Evolutionary conservation across 2,888 invertebrate species (phyloP).

Genomic region (Luperina nickerlii): DNA sequence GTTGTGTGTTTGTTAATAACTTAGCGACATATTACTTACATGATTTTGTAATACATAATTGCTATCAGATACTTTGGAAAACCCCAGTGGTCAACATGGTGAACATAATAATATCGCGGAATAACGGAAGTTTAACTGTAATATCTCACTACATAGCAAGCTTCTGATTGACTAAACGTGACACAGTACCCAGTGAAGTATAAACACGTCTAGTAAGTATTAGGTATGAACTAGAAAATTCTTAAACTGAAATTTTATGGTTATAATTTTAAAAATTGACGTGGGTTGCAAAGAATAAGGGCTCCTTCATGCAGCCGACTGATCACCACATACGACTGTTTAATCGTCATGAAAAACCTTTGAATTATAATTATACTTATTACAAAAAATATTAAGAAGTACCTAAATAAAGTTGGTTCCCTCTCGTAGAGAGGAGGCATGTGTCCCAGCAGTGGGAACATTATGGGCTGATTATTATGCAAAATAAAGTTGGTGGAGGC

Average conservation of each 20-base stretch:
- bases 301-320: no score
- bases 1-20: not conserved
- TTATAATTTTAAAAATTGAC: no score
- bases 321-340: not conserved
- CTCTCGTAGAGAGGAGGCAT: no score
- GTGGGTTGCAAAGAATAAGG: no score
- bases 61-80: constrained; percentile 35
- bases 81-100: constrained; percentile 5
- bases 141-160: not conserved
- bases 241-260: no score
- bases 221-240: not conserved
- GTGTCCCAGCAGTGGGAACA: no score
- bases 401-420: no score
- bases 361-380: not conserved
- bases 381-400: not conserved
- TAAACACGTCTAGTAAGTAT: not conserved
- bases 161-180: not conserved
- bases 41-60: constrained; percentile 12
- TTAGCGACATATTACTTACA: not conserved
- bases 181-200: not conserved
- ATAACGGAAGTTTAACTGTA: constrained; percentile 21
- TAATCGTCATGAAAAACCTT: not conserved
- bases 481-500: not conserved
- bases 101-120: constrained; percentile 16
- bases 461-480: no score